Base-by-base conservation (phyloP, 2,113 vertebrate genomes). In the Sinocyclocheilus grahami region DNA sequence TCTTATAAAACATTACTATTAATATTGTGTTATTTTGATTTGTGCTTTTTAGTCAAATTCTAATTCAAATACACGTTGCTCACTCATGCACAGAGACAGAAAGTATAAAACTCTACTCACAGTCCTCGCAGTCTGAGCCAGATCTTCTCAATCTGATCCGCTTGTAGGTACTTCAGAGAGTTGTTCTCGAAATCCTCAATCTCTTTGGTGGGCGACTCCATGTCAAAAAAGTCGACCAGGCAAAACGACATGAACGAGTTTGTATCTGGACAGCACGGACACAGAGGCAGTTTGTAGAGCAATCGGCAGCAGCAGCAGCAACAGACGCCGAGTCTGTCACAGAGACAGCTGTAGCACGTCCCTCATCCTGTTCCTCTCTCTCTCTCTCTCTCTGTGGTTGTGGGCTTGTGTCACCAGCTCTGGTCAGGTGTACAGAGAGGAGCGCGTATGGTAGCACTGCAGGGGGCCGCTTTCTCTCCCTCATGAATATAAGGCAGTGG, bases 151-250 rank as follows among this genome's bases (percentile, higher is more conserved):
- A 97, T 97, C 92, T 97, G 97, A 83, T 97, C 96, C 0, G 96
- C 95, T 87, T 97, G 96, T 24, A 97, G 93, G 89, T 97, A 96
- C 93, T 97, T 97, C 92, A 97, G 94, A 87, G 96, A 97, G 93
- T 96, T 97, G 94, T 94, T 97, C 93, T 97, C 97, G 90, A 97
- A 97, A 96, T 97, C 96, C 95, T 97, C 97, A 2, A 97, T 97
- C 89, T 97, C 96, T 93, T 96, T 97, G 80, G 96, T 97, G 0
- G 96, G 96, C 27, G 97, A 97, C 91, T 97, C 96, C 96, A 97
- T 97, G 86, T 92, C 93, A 93, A 94, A 90, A 88, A 91, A 85
- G 79, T 89, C 86, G 30, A 88, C 89, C 87, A 90, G 82, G 65
- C 84, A 82, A 86, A 88, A 89, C 65, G 89, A 91, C 89, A 91